These are phyloP conservation scores for Drosophila stalkeri DNA, from an alignment of 2,888 invertebrate species.

Conservation along the genomic window DNA sequence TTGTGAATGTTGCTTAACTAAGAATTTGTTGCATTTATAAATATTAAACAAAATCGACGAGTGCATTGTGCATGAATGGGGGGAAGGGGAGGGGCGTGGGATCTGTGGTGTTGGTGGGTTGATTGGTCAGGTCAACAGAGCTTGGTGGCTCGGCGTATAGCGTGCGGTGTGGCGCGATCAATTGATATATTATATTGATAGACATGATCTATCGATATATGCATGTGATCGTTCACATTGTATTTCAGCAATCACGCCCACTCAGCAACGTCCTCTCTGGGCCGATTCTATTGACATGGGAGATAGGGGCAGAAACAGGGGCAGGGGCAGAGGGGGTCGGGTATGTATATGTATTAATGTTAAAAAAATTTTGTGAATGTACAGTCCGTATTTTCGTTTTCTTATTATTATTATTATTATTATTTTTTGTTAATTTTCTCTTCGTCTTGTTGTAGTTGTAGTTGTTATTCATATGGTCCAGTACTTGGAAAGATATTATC, in stretches of 20 bases:
- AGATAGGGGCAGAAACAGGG: not conserved
- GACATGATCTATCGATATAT: not conserved
- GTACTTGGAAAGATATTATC: constrained; percentile 10
- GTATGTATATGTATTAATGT: not conserved
- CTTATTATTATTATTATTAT: too few species aligned
- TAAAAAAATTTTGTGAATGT: constrained; percentile 7
- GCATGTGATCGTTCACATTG: not conserved
- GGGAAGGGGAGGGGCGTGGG: not conserved
- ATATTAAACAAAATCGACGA: constrained; percentile 71
- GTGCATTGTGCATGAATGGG: constrained; percentile 12
- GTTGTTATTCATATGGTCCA: constrained; percentile 1
- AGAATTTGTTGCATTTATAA: constrained; percentile 57
- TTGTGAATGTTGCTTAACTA: constrained; percentile 26
- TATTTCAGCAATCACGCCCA: constrained; percentile 13
- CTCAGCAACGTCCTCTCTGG: not conserved
- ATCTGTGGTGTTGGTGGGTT: too few species aligned
- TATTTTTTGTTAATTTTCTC: not conserved
- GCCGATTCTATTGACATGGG: not conserved
- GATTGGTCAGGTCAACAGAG: too few species aligned
- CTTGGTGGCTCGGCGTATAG: not conserved
- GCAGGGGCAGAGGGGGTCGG: not conserved
- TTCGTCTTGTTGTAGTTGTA: not conserved
- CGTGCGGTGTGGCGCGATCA: not conserved
- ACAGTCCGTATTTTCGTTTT: constrained; percentile 11
- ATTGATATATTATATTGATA: not conserved